phyloP scores from a whole-genome alignment of 2,888 invertebrate genomes.

The Diadromus collaris region DNA sequence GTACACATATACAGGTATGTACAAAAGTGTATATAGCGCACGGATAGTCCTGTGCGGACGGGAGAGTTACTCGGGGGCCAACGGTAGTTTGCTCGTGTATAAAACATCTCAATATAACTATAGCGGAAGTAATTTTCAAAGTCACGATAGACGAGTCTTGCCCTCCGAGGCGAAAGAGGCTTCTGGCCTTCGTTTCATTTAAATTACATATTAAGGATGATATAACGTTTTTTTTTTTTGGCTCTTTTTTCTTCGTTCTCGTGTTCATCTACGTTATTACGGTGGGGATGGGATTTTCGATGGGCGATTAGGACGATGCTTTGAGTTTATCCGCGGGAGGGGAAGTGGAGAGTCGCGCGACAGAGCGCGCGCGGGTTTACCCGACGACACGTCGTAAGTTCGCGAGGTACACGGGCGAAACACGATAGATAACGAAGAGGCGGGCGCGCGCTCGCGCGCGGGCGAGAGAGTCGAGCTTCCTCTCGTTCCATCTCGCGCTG shows the following conservation, averaged over 20 bases:
- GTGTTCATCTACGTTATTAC: not conserved
- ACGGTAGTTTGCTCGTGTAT: slow-evolving; percentile 64
- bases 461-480: slow-evolving; percentile 30
- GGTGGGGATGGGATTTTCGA: slow-evolving; percentile 37
- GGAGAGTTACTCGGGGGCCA: slow-evolving; percentile 56
- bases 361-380: slow-evolving; percentile 56
- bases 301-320: slow-evolving; percentile 18
- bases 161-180: slow-evolving; percentile 26
- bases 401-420: slow-evolving; percentile 70
- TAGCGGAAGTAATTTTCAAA: slow-evolving; percentile 63
- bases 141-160: slow-evolving; percentile 56
- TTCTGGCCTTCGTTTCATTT: slow-evolving; percentile 52
- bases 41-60: slow-evolving; percentile 14
- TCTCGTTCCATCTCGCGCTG: slow-evolving; percentile 39
- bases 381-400: slow-evolving; percentile 69
- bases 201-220: slow-evolving; percentile 57
- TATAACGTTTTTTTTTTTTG: slow-evolving; percentile 29
- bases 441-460: slow-evolving; percentile 17
- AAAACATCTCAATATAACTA: slow-evolving; percentile 61
- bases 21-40: slow-evolving; percentile 16
- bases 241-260: slow-evolving; percentile 5
- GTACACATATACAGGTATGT: slow-evolving; percentile 5
- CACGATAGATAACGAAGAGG: slow-evolving; percentile 71
- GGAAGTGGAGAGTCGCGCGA: slow-evolving; percentile 25
- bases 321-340: not conserved